phyloP scores from a whole-genome alignment of 2,888 invertebrate genomes.

The Nomada lathburiana region DNA sequence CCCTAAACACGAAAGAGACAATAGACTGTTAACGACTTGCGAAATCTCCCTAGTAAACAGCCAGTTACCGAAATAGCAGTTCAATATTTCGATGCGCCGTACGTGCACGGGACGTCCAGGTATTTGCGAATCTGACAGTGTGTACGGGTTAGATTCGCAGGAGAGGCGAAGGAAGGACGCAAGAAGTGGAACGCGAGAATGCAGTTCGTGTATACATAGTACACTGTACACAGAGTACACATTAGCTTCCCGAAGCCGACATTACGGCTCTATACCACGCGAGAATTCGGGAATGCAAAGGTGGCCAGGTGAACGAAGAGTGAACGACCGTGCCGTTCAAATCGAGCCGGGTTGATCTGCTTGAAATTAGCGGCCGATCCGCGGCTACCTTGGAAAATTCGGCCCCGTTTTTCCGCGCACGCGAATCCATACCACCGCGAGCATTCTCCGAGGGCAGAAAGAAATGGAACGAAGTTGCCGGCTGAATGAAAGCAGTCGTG shows the following conservation, averaged over 20 bases:
- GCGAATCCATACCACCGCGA: background rate
- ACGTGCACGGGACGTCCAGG: background rate
- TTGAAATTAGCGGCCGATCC: slow-evolving; percentile 62
- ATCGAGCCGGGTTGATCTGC: slow-evolving; percentile 58
- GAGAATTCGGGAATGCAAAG: slow-evolving; percentile 63
- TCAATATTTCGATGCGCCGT: slow-evolving; percentile 39
- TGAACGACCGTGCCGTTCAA: slow-evolving; percentile 40
- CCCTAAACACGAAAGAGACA: background rate
- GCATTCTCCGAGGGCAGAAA: background rate
- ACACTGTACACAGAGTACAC: slow-evolving; percentile 52
- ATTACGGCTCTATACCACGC: slow-evolving; percentile 69
- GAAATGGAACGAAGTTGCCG: background rate
- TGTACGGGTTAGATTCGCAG: slow-evolving; percentile 1
- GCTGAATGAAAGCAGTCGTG: background rate
- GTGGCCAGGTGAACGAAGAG: slow-evolving; percentile 25
- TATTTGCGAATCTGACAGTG: slow-evolving; percentile 26
- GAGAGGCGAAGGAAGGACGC: slow-evolving; percentile 47
- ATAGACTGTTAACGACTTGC: background rate
- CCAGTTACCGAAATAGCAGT: slow-evolving; percentile 36
- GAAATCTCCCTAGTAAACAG: slow-evolving; percentile 30
- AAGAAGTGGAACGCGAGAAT: slow-evolving; percentile 67
- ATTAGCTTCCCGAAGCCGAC: slow-evolving; percentile 66
- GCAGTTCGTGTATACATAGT: slow-evolving; percentile 50
- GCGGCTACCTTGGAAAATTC: slow-evolving; percentile 34
- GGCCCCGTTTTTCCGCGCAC: background rate